Base-by-base conservation (phyloP, 1,140 invertebrate species). In the Gryon sp. region DNA sequence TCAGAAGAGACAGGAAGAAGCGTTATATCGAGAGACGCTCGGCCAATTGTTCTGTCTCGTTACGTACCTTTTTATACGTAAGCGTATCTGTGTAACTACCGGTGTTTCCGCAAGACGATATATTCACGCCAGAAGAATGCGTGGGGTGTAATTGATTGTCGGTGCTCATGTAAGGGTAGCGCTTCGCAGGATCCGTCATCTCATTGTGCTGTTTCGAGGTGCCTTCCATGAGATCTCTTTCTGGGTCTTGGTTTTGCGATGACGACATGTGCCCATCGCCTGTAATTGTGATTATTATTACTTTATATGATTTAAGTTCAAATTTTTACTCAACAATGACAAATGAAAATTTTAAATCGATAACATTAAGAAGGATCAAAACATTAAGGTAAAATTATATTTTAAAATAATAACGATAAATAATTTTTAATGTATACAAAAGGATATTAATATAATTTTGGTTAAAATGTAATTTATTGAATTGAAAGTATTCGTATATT, bases 71-170 rank as follows among this genome's bases (percentile, higher is more conserved):
- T 72, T 89, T 89, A 74, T 89, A 88, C 30, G 88, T 89, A 60
- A 89, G 70, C 18, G 88, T 89, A 57, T 89, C 88, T 36, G 88
- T 88, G 69, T 89, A 89, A 69, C 79, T 80, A 55, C 80, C 84
- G 30, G 85, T 83, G 75, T 87, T 88, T 53, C 82, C 84, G 81
- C 86, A 88, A 41, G 87, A 87, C 11, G 88, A 87, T 85, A 89
- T 88, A 74, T 77, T 87, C 70, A 84, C 82, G 57, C 74, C 81
- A 66, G 83, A 81, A 66, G 79, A 79, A 76, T 89, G 87, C 76
- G 81, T 82, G 69, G 80, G 76, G 78, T 86, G 86, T 75, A 86
- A 70, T 55, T 89, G 86, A 82, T 78, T 85, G 63, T 89, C 86
- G 34, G 77, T 70, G 59, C 81, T 86, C 84, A 89, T 88, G 76